Percentiles rank a stretch among this genome's conserved stretches.
These are phyloP conservation scores for Rhodophaea formosa DNA, from an alignment of 2,888 invertebrate species.

Conservation along the genomic window DNA sequence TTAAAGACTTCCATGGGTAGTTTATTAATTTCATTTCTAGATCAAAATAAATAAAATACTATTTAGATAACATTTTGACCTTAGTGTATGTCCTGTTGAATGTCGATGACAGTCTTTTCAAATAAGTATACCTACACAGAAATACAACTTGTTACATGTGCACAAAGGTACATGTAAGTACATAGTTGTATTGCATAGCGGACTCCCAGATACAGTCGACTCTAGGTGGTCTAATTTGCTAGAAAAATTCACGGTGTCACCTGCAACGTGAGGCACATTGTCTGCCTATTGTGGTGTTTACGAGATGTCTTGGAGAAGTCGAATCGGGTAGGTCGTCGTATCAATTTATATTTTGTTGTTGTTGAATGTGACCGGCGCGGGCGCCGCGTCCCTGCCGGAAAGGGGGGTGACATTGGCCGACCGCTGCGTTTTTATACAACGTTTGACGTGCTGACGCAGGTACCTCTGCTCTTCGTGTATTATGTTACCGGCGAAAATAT, in stretches of 20 bases:
- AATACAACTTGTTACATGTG: background rate
- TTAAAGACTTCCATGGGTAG: no score
- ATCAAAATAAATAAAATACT: no score
- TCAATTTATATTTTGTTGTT: conserved; percentile 57
- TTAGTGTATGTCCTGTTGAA: no score
- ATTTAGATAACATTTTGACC: no score
- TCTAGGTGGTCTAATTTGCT: conserved; percentile 1
- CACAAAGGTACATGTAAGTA: background rate
- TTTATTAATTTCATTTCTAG: no score
- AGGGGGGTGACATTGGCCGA: conserved; percentile 73
- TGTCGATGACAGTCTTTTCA: no score
- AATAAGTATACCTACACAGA: no score
- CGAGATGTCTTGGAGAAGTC: conserved; percentile 45
- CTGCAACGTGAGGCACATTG: conserved; percentile 26
- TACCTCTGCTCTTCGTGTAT: conserved; percentile 50
- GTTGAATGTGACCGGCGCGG: conserved; percentile 60
- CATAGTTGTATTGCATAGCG: background rate
- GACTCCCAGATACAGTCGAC: background rate
- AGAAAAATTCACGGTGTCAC: conserved; percentile 6
- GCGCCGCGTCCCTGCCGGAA: conserved; percentile 61
- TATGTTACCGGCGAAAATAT: conserved; percentile 28
- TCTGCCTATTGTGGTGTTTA: conserved; percentile 22
- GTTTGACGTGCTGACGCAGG: conserved; percentile 66
- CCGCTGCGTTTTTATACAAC: conserved; percentile 67
- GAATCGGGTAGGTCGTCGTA: conserved; percentile 54